These are phyloP conservation scores for Aspidiotus destructor DNA, from an alignment of 2,888 invertebrate species.

Conservation along the genomic window DNA sequence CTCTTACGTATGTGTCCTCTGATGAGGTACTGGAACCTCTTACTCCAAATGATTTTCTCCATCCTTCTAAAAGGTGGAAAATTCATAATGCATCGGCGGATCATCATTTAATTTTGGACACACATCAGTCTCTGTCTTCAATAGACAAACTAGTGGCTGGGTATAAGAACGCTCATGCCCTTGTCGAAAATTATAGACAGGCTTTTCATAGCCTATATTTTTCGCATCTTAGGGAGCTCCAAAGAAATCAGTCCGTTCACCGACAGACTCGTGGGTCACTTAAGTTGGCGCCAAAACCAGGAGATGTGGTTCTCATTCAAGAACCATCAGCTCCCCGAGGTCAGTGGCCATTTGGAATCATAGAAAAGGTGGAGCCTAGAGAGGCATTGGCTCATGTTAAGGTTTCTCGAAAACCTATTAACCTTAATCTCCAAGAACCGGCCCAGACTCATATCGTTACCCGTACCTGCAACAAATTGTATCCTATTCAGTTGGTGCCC, in stretches of 20 bases:
- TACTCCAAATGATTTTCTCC: constrained; percentile 8
- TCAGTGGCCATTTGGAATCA: neutral
- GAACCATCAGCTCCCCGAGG: neutral
- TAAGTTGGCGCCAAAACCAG: neutral
- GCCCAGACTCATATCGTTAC: too few relatives aligned
- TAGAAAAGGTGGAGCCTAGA: neutral
- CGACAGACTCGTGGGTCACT: neutral
- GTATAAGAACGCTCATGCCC: too few relatives aligned
- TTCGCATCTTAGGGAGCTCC: neutral
- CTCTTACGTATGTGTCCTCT: constrained; percentile 6
- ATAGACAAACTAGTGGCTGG: neutral
- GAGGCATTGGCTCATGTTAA: neutral
- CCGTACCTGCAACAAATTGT: too few relatives aligned
- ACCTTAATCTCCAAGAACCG: neutral
- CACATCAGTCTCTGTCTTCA: neutral
- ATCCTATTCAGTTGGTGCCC: too few relatives aligned
- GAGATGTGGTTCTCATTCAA: constrained; percentile 3
- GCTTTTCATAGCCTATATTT: neutral
- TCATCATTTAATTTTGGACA: neutral
- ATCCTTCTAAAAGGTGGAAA: neutral
- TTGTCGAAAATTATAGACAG: constrained; percentile 2
- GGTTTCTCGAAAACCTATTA: neutral
- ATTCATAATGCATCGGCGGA: neutral
- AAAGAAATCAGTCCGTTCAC: neutral
- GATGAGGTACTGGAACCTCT: constrained; percentile 1